A percentile compares a stretch with the other conserved stretches of the same genome.
phyloP scores from a whole-genome alignment of 1,140 invertebrate species.

The Samia ricini region DNA sequence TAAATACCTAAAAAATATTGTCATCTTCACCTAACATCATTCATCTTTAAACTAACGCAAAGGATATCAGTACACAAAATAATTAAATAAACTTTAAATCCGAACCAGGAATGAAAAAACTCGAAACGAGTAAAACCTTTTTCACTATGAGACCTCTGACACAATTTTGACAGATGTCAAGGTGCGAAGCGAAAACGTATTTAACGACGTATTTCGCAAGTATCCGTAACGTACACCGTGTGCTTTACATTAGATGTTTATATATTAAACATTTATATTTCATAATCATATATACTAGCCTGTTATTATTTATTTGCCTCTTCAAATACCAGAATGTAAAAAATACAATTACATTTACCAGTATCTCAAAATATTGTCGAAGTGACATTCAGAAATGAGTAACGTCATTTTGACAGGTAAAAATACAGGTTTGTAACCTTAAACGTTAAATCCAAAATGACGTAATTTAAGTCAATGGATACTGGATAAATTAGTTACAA shows the following conservation, averaged over 20 bases:
- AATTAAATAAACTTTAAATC: no score
- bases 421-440: background rate
- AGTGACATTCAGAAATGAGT: background rate
- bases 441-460: background rate
- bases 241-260: background rate
- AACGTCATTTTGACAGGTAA: background rate
- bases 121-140: background rate
- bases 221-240: background rate
- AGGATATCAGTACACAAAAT: no score
- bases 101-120: background rate
- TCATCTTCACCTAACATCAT: no score
- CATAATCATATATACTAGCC: background rate
- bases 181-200: background rate
- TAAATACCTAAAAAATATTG: no score
- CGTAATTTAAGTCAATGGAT: background rate
- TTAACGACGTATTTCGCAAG: constrained; percentile 9
- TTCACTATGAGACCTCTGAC: constrained; percentile 3
- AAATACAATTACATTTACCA: background rate
- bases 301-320: constrained; percentile 1
- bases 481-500: background rate
- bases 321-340: background rate
- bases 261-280: background rate
- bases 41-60: no score
- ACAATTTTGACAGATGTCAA: constrained; percentile 18
- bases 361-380: background rate